Evolutionary conservation across 1,140 invertebrate species (phyloP), one percentile per base, ranked within the genome.

Genomic region (Drosophila tristis): DNA sequence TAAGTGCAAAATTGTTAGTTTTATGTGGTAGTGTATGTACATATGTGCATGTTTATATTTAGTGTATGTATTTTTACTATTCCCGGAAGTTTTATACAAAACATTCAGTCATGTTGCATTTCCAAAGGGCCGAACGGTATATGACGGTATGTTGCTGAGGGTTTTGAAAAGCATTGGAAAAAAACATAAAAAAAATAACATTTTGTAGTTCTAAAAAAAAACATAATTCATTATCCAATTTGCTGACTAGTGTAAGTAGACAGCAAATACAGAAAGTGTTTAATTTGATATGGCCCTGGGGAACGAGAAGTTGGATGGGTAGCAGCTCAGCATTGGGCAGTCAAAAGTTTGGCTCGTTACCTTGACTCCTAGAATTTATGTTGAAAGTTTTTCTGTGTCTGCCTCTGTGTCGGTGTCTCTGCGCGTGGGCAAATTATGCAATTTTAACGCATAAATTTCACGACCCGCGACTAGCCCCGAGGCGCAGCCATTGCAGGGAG

Each of bases 361-460:
- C 78, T 87, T 87, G 84, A 89, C 84, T 89, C 74, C 62, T 50
- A 73, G 49, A 87, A 87, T 87, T 87, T 87, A 87, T 87, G 84
- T 73, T 71, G 63, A 87, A 87, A 87, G 71, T 87, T 87, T 78
- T 62, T 65, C 26, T 45, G 53, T 55, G 42, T 50, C 57, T 71
- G 35, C 31, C 15, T 47, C 63, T 50, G 35, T 70, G 39, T 39
- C 29, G 25, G 4, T 53, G 23, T 55, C 44, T 72, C 25, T 66
- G 62, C 66, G 65, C 58, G 53, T 56, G 43, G 48, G 66, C 61
- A 77, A 87, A 87, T 87, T 87, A 87, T 87, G 84, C 84, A 87
- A 89, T 87, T 87, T 87, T 70, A 87, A 70, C 85, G 84, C 84
- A 87, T 87, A 87, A 87, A 87, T 87, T 87, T 89, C 67, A 79